Evolutionary conservation across 2,888 invertebrate genomes (phyloP).

Genomic region (Kuschelorhynchus macadamiae): DNA sequence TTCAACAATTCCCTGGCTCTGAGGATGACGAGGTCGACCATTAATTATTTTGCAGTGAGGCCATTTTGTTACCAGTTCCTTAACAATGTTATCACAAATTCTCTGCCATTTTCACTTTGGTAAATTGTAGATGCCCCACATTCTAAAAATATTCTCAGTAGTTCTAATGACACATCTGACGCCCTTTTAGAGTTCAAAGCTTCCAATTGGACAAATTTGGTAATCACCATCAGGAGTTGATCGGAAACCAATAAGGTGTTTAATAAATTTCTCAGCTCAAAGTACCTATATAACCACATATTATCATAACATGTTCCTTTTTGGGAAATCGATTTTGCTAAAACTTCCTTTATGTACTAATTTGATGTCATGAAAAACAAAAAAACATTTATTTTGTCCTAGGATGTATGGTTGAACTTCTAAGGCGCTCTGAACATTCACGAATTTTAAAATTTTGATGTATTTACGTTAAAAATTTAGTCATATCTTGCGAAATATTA

Average conservation of each 20-base stretch:
- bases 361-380: too few relatives aligned
- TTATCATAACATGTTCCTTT: too few relatives aligned
- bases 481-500: too few relatives aligned
- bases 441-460: too few relatives aligned
- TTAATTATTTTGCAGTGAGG: slow-evolving; percentile 55
- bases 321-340: too few relatives aligned
- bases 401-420: too few relatives aligned
- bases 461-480: too few relatives aligned
- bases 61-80: slow-evolving; percentile 53
- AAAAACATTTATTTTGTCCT: too few relatives aligned
- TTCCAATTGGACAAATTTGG: slow-evolving; percentile 41
- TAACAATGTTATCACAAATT: slow-evolving; percentile 56
- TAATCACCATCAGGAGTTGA: slow-evolving; percentile 41
- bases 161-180: slow-evolving; percentile 33
- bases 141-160: slow-evolving; percentile 48
- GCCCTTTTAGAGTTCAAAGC: slow-evolving; percentile 37
- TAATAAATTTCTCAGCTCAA: too few relatives aligned
- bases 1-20: slow-evolving; percentile 27
- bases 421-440: too few relatives aligned
- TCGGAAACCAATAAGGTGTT: slow-evolving; percentile 30
- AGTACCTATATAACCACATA: too few relatives aligned
- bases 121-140: slow-evolving; percentile 50
- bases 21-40: slow-evolving; percentile 54
- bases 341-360: too few relatives aligned
- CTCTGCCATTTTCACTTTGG: slow-evolving; percentile 54